Percentiles rank a stretch among this genome's conserved stretches.
Evolutionary conservation across 2,888 invertebrate species (phyloP).

Genomic region (Carabus problematicus): DNA sequence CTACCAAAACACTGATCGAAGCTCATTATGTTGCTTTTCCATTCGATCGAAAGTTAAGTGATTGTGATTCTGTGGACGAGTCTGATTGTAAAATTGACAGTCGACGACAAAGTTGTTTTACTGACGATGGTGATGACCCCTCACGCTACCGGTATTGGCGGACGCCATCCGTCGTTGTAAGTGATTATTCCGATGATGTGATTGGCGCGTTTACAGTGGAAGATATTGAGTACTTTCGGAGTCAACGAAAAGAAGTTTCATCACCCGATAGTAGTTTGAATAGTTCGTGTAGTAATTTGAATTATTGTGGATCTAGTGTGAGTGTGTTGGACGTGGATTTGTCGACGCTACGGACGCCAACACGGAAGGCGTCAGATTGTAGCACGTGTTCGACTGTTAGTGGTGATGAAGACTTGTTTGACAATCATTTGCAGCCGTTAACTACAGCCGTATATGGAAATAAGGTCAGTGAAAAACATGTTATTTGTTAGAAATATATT

Average conservation of each 20-base stretch:
- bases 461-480: slow-evolving; percentile 59
- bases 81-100: slow-evolving; percentile 52
- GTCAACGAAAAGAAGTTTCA: slow-evolving; percentile 56
- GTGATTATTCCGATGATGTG: slow-evolving; percentile 82
- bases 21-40: slow-evolving; percentile 64
- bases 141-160: slow-evolving; percentile 70
- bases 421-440: slow-evolving; percentile 61
- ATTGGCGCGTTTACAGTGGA: slow-evolving; percentile 65
- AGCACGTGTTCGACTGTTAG: slow-evolving; percentile 78
- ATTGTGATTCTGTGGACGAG: slow-evolving; percentile 51
- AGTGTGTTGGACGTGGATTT: slow-evolving; percentile 63
- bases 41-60: slow-evolving; percentile 60
- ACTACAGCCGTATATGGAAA: slow-evolving; percentile 50
- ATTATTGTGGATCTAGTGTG: slow-evolving; percentile 65
- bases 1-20: slow-evolving; percentile 63
- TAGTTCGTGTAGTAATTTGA: slow-evolving; percentile 67
- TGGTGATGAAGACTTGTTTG: slow-evolving; percentile 66
- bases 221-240: slow-evolving; percentile 66
- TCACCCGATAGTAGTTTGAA: slow-evolving; percentile 66
- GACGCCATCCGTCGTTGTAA: slow-evolving; percentile 86
- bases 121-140: slow-evolving; percentile 60
- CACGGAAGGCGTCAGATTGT: slow-evolving; percentile 74
- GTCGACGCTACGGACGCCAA: slow-evolving; percentile 64
- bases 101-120: slow-evolving; percentile 62
- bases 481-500: no score